A percentile compares a stretch with the other conserved stretches of the same genome.
Conservation (phyloP, 2,888 invertebrate genomes). For the Dicyrtomina minuta region DNA sequence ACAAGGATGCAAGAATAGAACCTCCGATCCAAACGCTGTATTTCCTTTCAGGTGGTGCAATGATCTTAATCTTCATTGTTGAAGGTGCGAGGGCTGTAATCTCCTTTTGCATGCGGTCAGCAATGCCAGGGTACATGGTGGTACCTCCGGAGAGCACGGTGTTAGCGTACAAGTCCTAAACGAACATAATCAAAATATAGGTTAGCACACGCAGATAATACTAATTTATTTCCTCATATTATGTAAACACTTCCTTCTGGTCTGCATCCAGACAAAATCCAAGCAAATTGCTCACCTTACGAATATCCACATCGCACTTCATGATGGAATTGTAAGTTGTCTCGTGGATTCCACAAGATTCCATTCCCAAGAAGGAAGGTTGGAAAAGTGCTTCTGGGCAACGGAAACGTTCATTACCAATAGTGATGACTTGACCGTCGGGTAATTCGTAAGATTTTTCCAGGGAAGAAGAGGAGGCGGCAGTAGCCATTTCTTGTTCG, state of each 20-base stretch:
- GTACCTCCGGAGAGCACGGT: too few relatives aligned
- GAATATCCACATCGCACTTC: slow-evolving; percentile 56
- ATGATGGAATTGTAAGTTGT: too few relatives aligned
- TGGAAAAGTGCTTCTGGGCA: slow-evolving; percentile 74
- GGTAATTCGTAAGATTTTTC: slow-evolving; percentile 90
- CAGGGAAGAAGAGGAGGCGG: slow-evolving; percentile 83
- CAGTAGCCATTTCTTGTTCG: slow-evolving; percentile 90
- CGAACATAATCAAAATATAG: too few relatives aligned
- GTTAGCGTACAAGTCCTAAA: too few relatives aligned
- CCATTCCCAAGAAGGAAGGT: too few relatives aligned
- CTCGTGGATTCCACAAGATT: too few relatives aligned
- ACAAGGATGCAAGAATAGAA: slow-evolving; percentile 88
- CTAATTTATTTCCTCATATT: too few relatives aligned
- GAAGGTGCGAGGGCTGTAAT: slow-evolving; percentile 77
- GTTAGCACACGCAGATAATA: too few relatives aligned
- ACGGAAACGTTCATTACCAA: slow-evolving; percentile 86
- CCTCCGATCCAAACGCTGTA: slow-evolving; percentile 99
- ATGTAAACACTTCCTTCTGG: too few relatives aligned
- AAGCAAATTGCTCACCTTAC: slow-evolving; percentile 57
- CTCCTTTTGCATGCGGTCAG: slow-evolving; percentile 97
- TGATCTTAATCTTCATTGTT: slow-evolving; percentile 70
- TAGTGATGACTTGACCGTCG: slow-evolving; percentile 87
- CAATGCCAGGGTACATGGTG: slow-evolving; percentile 88
- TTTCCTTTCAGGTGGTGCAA: slow-evolving; percentile 93
- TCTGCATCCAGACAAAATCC: too few relatives aligned